Evolutionary conservation across 2,113 vertebrate genomes (phyloP), one percentile per base, ranked within the genome.

Genomic region (Etia nguti): DNA sequence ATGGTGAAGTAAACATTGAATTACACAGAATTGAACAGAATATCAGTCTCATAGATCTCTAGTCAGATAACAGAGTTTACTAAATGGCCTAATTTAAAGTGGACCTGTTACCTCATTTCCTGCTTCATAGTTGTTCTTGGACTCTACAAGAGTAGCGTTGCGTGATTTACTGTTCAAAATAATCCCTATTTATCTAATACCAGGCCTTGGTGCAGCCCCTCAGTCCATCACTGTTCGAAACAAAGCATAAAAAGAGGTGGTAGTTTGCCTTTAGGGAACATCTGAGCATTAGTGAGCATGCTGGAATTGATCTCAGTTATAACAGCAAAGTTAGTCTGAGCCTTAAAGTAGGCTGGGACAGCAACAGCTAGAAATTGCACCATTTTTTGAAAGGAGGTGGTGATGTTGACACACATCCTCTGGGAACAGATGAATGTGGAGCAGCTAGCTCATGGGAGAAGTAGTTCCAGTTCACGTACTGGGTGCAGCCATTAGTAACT

Each of bases 371-470:
- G 43, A 84, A 80, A 22, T 55, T 77, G 34, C 52, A 54, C 41
- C 29, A n/a, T 81, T 87, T 70, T 88, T 81, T 77, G 4, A 79
- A 86, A 57, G 48, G 88, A 89, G 46, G 15, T 81, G 57, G 83
- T 77, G 81, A 77, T 87, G 90, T 56, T 89, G 81, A 85, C 57
- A 70, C 26, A 46, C 24, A 50, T 90, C 91, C 82, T 68, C 11
- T 8, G 88, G 90, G 90, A 90, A 10, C 52, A 75, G 55, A 81
- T 90, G 81, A 92, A 96, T 94, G 59, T 96, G 85, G 95, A 95
- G 84, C 95, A 93, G 59, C 18, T 29, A 59, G 52, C 92, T 88
- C 92, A 80, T 65, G 94, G 94, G 95, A 94, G 57, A 87, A 92
- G 90, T 82, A 92, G 93, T 60, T 95, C 93, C 81, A 94, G 85